Percentiles rank a stretch among this genome's conserved stretches.
These are phyloP conservation scores for Cyanoderma ruficeps DNA, from an alignment of 2,113 vertebrate genomes.

Conservation along the genomic window DNA sequence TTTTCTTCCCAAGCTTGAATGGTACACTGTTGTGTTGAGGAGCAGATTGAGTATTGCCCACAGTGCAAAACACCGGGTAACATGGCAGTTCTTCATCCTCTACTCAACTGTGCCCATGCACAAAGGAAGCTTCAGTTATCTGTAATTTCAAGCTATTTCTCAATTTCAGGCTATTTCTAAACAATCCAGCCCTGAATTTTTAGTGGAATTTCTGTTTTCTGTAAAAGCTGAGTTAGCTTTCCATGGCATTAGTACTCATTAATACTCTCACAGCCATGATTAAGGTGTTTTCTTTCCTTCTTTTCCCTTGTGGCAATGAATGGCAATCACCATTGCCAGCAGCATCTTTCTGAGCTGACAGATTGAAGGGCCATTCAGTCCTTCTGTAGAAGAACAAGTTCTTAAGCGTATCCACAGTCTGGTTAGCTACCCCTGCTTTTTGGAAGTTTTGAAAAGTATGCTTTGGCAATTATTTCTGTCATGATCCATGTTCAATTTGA, in stretches of 20 bases:
- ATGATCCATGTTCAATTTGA: fast-evolving
- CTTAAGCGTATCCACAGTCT: neutral
- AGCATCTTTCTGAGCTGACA: neutral
- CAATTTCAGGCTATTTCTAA: neutral
- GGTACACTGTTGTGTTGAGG: neutral
- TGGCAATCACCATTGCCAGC: neutral
- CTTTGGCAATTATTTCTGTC: neutral
- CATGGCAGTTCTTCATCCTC: neutral
- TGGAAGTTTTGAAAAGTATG: neutral
- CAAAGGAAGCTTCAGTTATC: neutral
- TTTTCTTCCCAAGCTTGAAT: neutral
- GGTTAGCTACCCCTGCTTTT: neutral
- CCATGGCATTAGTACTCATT: neutral
- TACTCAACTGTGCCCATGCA: fast-evolving
- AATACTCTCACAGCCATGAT: neutral
- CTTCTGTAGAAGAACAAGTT: neutral
- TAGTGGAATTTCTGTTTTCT: neutral
- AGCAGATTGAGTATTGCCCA: neutral
- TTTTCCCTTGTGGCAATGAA: neutral
- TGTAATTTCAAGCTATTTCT: neutral
- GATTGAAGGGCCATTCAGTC: neutral
- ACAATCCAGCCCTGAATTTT: neutral
- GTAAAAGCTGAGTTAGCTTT: neutral
- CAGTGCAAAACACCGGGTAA: neutral
- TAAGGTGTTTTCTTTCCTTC: neutral